These are phyloP conservation scores for Drosophila varians DNA, from an alignment of 1,140 invertebrate species.

Conservation along the genomic window DNA sequence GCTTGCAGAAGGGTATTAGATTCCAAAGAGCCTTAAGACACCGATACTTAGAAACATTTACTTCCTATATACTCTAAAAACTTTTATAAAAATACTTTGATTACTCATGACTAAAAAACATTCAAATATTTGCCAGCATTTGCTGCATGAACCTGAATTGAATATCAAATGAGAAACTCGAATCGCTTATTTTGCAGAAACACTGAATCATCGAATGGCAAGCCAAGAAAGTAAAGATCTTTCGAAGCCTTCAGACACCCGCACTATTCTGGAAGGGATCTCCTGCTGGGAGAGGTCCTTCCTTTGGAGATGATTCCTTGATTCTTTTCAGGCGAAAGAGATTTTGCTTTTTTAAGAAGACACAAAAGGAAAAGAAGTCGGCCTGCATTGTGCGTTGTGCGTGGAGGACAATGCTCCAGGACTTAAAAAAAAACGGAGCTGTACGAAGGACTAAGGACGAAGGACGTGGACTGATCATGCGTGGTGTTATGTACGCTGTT, in stretches of 20 bases:
- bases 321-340: constrained; percentile 43
- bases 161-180: constrained; percentile 22
- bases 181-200: constrained; percentile 8
- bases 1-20: not conserved
- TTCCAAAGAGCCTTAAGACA: not conserved
- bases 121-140: constrained; percentile 7
- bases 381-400: constrained; percentile 46
- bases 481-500: constrained; percentile 63
- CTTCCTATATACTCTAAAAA: not conserved
- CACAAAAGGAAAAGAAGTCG: constrained; percentile 41
- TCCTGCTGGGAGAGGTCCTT: constrained; percentile 12
- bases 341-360: constrained; percentile 53
- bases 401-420: constrained; percentile 62
- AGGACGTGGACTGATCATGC: constrained; percentile 70
- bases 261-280: constrained; percentile 35
- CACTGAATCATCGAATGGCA: constrained; percentile 25
- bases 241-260: constrained; percentile 31
- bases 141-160: constrained; percentile 20
- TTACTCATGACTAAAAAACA: constrained; percentile 28
- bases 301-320: constrained; percentile 42
- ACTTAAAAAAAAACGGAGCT: constrained; percentile 46
- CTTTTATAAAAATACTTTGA: not conserved
- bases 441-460: constrained; percentile 9
- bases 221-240: constrained; percentile 13
- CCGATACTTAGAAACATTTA: not conserved